Evolutionary conservation across 2,797 vertebrate genomes (phyloP).

Genomic region (Lindbergichthys nudifrons): DNA sequence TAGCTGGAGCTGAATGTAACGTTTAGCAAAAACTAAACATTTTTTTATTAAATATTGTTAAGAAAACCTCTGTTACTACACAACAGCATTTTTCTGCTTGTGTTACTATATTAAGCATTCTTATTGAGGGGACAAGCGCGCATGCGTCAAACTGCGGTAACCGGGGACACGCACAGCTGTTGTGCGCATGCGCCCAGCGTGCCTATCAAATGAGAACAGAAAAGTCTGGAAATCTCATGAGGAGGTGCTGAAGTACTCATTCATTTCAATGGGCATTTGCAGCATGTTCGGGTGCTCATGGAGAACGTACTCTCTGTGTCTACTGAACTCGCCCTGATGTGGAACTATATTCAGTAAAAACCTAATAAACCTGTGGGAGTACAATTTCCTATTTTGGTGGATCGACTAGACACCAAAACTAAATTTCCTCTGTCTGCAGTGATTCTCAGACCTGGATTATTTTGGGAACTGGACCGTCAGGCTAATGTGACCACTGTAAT

Average conservation of each 20-base stretch:
- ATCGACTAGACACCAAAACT: slow-evolving; percentile 70
- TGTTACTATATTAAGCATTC: slow-evolving; percentile 76
- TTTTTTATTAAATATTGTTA: background rate
- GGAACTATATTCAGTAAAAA: slow-evolving; percentile 66
- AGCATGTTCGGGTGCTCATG: slow-evolving; percentile 35
- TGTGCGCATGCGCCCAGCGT: slow-evolving; percentile 62
- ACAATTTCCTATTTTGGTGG: slow-evolving; percentile 75
- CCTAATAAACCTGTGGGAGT: slow-evolving; percentile 73
- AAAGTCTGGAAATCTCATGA: slow-evolving; percentile 48
- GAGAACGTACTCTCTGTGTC: slow-evolving; percentile 55
- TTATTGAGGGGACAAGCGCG: slow-evolving; percentile 44
- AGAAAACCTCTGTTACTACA: slow-evolving; percentile 57
- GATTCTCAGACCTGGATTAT: slow-evolving; percentile 75
- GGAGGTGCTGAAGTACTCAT: slow-evolving; percentile 18
- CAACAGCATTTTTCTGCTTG: slow-evolving; percentile 61
- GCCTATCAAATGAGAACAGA: slow-evolving; percentile 67
- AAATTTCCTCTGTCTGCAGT: slow-evolving; percentile 65
- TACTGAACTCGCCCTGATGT: slow-evolving; percentile 56
- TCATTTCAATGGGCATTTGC: slow-evolving; percentile 42
- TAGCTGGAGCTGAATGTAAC: background rate
- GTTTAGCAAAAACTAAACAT: background rate
- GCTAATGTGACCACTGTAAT: slow-evolving; percentile 60
- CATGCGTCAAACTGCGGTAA: slow-evolving; percentile 83
- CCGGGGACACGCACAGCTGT: slow-evolving; percentile 13
- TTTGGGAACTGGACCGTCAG: slow-evolving; percentile 68